Evolutionary conservation across 2,113 vertebrate genomes (phyloP).

Genomic region (Clinocottus analis): DNA sequence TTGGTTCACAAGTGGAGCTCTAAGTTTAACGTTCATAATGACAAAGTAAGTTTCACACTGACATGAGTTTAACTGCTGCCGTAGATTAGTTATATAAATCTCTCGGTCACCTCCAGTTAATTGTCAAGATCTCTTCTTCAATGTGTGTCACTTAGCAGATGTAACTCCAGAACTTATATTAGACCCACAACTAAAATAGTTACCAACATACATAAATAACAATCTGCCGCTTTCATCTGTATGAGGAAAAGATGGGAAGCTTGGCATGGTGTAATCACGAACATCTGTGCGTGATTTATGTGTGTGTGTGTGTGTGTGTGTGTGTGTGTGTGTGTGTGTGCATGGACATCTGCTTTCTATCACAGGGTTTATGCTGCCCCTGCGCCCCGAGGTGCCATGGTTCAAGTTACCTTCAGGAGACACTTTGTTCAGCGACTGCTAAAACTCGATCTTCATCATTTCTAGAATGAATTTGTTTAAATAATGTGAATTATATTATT

Average conservation of each 20-base stretch:
- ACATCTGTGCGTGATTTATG: slow-evolving; percentile 55
- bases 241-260: slow-evolving; percentile 36
- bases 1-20: background rate
- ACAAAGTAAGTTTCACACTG: background rate
- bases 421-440: slow-evolving; percentile 13
- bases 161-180: background rate
- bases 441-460: background rate
- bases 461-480: background rate
- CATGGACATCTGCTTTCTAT: slow-evolving; percentile 77
- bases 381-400: slow-evolving; percentile 49
- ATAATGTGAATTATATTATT: background rate
- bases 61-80: background rate
- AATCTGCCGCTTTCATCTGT: slow-evolving; percentile 30
- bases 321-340: slow-evolving; percentile 25
- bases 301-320: slow-evolving; percentile 26
- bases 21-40: background rate
- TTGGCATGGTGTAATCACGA: slow-evolving; percentile 36
- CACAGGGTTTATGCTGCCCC: slow-evolving; percentile 45
- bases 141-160: background rate
- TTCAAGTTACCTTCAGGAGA: slow-evolving; percentile 66
- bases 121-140: background rate
- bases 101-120: background rate
- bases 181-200: slow-evolving; percentile 8
- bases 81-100: background rate
- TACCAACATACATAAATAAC: background rate